Base-by-base conservation (phyloP, 2,888 invertebrate species). In the Mycalesis mineus region DNA sequence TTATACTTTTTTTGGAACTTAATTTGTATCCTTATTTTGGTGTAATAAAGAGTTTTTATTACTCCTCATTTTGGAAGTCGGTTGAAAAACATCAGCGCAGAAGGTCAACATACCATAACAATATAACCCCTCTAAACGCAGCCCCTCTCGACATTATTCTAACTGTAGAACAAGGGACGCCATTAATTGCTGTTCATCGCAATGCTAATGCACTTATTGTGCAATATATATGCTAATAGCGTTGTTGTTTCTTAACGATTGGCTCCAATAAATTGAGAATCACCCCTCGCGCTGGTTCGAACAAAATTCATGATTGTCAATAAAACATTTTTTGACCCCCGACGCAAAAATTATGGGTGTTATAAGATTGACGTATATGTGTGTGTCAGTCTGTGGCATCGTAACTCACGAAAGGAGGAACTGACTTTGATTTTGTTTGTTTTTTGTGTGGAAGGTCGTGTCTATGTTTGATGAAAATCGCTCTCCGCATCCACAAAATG, bases 191-290 rank as follows among this genome's bases (percentile, higher is more conserved):
- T 74, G 80, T 73, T 74, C 65, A 62, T 65, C 72, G 70, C 67
- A 67, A 67, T 59, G 52, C 51, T 48, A 41, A 55, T 58, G 71
- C 76, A 74, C 77, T 82, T 83, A 78, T 76, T 79, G 70, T 75
- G 80, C 82, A 81, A 85, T 86, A 78, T 85, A 78, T 77, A 86
- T 86, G 84, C 78, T 78, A 86, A 86, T 85, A 55, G 58, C 66
- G 65, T 67, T 65, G 69, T 72, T 51, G 51, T 51, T 51, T 7
- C 40, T 17, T 40, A 31, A 51, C 29, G 50, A 40, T 22, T 40
- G 70, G 68, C 62, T 65, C 68, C 72, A 74, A 52, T 51, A 42
- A 33, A 57, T 37, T 74, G 74, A 70, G 73, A 64, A 7, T 5
- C 14, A 13, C 28, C 37, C 40, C 22, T 7, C 5, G 7, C 22